Evolutionary conservation across 2,888 invertebrate genomes (phyloP).

Genomic region (Ashinkailepas kermadecensis): DNA sequence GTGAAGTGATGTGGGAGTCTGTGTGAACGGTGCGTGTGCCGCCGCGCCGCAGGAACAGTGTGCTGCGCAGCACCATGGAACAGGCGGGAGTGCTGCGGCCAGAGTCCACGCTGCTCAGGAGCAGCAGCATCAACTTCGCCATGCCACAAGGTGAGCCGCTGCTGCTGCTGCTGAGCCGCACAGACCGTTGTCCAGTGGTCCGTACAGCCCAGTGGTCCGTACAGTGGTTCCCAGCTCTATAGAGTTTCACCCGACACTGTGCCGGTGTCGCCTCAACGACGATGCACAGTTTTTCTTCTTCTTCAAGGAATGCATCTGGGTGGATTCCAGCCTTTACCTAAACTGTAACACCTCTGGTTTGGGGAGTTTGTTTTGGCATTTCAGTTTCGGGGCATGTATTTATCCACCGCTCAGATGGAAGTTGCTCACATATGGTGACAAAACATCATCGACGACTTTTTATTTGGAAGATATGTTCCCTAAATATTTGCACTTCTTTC

Average conservation of each 20-base stretch:
- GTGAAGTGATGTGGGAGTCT: neutral
- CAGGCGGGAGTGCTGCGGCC: neutral
- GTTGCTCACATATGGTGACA: no score
- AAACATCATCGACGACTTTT: no score
- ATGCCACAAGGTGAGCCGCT: neutral
- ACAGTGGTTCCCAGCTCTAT: neutral
- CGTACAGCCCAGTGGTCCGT: neutral
- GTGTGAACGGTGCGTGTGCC: neutral
- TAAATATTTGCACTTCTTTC: no score
- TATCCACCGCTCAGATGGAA: no score
- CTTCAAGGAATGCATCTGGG: neutral
- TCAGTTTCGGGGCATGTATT: no score
- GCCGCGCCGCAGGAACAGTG: neutral
- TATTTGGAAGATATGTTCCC: no score
- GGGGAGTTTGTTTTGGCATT: no score
- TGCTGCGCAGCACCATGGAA: neutral
- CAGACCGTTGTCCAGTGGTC: neutral
- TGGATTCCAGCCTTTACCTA: no score
- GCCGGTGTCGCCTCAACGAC: neutral
- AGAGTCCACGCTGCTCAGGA: neutral
- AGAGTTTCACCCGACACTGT: neutral
- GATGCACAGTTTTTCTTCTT: neutral
- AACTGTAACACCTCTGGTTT: no score
- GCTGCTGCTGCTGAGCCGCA: neutral
- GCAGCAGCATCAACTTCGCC: neutral